These are phyloP conservation scores for Mesoclemmys tuberculata DNA, from an alignment of 2,113 vertebrate species.

Conservation along the genomic window DNA sequence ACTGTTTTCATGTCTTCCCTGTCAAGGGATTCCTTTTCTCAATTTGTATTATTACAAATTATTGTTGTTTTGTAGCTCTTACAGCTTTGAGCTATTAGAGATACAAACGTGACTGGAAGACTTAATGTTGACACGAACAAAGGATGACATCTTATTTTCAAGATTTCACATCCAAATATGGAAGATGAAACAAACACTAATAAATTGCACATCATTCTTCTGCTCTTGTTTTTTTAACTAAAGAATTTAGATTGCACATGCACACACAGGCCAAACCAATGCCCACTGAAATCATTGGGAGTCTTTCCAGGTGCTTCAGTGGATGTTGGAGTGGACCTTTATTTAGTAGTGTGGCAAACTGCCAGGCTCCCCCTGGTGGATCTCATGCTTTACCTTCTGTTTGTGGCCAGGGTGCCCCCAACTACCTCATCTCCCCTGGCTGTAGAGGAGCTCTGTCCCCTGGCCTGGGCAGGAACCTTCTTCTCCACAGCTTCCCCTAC, in stretches of 20 bases:
- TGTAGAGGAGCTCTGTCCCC: too few relatives aligned
- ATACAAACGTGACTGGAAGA: not conserved
- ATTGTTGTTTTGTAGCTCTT: not conserved
- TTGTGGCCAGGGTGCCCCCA: too few relatives aligned
- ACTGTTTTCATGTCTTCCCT: conserved; percentile 30
- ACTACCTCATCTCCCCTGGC: too few relatives aligned
- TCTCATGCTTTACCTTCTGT: too few relatives aligned
- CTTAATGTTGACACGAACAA: too few relatives aligned
- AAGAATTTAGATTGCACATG: not conserved
- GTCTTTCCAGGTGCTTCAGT: not conserved
- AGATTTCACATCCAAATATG: not conserved
- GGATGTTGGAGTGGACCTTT: not conserved
- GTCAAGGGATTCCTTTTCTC: conserved; percentile 16
- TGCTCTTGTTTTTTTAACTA: not conserved
- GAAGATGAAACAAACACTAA: not conserved
- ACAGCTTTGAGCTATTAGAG: not conserved
- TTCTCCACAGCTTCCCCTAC: too few relatives aligned
- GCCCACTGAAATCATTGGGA: not conserved
- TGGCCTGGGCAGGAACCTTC: too few relatives aligned
- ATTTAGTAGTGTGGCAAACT: too few relatives aligned
- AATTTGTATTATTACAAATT: not conserved
- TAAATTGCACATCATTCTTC: not conserved
- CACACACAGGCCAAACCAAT: not conserved
- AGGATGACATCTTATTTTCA: not conserved
- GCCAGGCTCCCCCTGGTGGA: too few relatives aligned